phyloP scores from a whole-genome alignment of 1,140 invertebrate species.

The Drosophila ohnishii region DNA sequence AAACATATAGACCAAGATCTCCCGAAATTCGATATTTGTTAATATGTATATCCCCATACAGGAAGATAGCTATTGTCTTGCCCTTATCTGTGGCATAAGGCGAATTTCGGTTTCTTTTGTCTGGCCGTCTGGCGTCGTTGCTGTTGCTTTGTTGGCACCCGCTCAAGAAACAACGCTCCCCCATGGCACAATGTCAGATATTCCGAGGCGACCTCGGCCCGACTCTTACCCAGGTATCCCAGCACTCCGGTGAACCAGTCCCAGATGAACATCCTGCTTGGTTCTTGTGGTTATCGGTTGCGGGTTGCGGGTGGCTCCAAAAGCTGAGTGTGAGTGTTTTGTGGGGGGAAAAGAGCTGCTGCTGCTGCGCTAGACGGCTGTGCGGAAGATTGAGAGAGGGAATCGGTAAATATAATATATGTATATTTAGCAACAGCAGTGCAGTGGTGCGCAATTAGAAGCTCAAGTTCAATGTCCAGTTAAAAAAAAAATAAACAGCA shows the following conservation, averaged over 20 bases:
- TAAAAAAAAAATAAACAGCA: constrained; percentile 10
- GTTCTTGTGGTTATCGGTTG: constrained; percentile 51
- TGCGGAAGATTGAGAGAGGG: constrained; percentile 6
- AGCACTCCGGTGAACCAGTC: constrained; percentile 98
- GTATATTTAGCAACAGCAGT: neutral
- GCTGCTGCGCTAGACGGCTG: constrained; percentile 64
- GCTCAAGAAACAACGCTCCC: constrained; percentile 66
- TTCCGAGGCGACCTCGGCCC: constrained; percentile 10
- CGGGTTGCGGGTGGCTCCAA: constrained; percentile 55
- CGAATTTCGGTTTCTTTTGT: constrained; percentile 58
- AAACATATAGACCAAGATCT: neutral
- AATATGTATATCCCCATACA: neutral
- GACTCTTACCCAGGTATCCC: constrained; percentile 94
- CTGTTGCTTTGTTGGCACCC: constrained; percentile 71
- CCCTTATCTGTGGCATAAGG: constrained; percentile 23
- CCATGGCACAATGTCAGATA: constrained; percentile 61
- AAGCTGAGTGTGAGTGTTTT: constrained; percentile 57
- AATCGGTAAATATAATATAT: constrained; percentile 9
- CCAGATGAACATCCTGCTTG: constrained; percentile 95
- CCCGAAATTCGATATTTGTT: neutral
- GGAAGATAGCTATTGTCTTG: constrained; percentile 11
- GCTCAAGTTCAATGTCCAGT: constrained; percentile 68
- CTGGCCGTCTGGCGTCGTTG: constrained; percentile 35
- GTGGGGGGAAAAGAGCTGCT: constrained; percentile 66
- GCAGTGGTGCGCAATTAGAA: constrained; percentile 47